These are phyloP conservation scores for Daktulosphaira vitifoliae DNA, from an alignment of 1,140 invertebrate species.

Conservation along the genomic window DNA sequence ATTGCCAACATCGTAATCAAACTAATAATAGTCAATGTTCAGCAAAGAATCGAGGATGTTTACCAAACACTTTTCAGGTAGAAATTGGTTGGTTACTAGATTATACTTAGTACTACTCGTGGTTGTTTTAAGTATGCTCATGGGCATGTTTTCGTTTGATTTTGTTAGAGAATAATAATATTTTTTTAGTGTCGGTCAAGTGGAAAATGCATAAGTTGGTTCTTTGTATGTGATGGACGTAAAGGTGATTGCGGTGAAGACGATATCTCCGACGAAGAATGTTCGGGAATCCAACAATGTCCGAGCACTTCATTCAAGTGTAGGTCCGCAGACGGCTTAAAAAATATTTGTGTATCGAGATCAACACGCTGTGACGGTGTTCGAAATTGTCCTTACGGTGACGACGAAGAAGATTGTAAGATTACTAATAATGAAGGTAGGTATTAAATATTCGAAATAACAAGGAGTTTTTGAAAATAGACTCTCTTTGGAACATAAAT, in stretches of 20 bases:
- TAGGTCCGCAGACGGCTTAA: constrained; percentile 45
- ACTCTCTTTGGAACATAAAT: too few species aligned
- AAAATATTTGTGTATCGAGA: constrained; percentile 58
- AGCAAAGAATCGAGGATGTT: constrained; percentile 63
- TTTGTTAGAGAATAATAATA: background rate
- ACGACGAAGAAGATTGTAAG: constrained; percentile 69
- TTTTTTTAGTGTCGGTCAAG: constrained; percentile 54
- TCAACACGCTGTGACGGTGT: constrained; percentile 67
- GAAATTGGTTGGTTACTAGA: constrained; percentile 34
- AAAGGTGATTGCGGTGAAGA: constrained; percentile 56
- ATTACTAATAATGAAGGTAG: constrained; percentile 49
- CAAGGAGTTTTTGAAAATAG: too few species aligned
- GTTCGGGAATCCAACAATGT: constrained; percentile 43
- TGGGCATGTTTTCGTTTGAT: too few species aligned
- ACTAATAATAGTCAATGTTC: constrained; percentile 50
- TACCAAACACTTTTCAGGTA: constrained; percentile 75
- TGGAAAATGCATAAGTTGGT: constrained; percentile 79
- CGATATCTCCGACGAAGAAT: constrained; percentile 77
- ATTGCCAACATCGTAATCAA: constrained; percentile 55
- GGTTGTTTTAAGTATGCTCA: too few species aligned
- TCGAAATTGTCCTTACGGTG: constrained; percentile 65
- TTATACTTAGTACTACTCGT: too few species aligned
- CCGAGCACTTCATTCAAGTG: constrained; percentile 58
- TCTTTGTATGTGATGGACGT: constrained; percentile 88
- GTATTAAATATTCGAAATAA: background rate